phyloP scores from a whole-genome alignment of 1,140 invertebrate species.

The Hycleus phaleratus region DNA sequence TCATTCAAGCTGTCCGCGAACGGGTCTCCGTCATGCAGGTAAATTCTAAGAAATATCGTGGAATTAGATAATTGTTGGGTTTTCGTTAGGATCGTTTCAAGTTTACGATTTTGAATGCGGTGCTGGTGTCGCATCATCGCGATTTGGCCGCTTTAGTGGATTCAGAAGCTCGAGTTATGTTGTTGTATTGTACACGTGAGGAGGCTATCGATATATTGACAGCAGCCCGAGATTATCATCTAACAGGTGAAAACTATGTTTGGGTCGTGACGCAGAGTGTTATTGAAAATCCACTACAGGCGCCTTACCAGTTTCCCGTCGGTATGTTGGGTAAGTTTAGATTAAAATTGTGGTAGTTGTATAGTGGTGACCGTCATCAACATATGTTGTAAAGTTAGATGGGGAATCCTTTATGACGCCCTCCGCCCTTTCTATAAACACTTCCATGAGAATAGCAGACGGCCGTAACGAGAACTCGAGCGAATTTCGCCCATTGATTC shows the following conservation, averaged over 20 bases:
- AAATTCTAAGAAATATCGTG: not conserved
- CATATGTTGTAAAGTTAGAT: no score
- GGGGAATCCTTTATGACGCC: no score
- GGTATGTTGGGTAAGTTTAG: constrained; percentile 80
- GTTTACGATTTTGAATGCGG: constrained; percentile 77
- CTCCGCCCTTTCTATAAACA: no score
- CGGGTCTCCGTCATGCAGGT: constrained; percentile 71
- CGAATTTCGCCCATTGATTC: no score
- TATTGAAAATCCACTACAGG: constrained; percentile 64
- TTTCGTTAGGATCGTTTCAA: constrained; percentile 69
- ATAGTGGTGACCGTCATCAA: no score
- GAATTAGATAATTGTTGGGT: not conserved
- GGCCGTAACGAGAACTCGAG: no score
- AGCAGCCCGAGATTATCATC: constrained; percentile 70
- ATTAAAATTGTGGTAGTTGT: no score
- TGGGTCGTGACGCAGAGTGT: constrained; percentile 97
- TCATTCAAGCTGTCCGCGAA: constrained; percentile 85
- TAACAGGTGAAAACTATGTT: constrained; percentile 91
- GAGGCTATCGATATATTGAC: constrained; percentile 80
- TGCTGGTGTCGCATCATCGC: constrained; percentile 63
- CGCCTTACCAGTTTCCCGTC: constrained; percentile 78
- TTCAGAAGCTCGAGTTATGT: constrained; percentile 87
- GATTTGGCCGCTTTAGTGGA: constrained; percentile 69
- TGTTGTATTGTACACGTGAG: constrained; percentile 82
- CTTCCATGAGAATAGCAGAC: no score